Percentiles rank a stretch among this genome's conserved stretches.
These are phyloP conservation scores for Vultur gryphus DNA, from an alignment of 2,797 vertebrate genomes.

Conservation along the genomic window DNA sequence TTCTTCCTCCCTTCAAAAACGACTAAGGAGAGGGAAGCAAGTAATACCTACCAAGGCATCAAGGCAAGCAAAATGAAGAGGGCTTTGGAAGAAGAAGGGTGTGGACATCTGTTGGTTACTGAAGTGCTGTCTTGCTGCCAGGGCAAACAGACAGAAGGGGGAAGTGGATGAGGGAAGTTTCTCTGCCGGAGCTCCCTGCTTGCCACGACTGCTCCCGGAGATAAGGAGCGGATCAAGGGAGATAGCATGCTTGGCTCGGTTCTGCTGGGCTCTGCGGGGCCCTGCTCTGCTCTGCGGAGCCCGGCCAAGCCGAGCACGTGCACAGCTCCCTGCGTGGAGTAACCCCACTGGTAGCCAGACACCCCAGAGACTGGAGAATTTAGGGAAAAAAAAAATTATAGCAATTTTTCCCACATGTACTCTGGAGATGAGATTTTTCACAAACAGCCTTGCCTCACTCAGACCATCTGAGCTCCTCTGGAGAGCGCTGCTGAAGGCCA, in stretches of 20 bases:
- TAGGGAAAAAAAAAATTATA: not conserved
- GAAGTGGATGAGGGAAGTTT: slow-evolving; percentile 35
- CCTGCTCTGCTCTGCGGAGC: not conserved
- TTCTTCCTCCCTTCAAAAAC: not conserved
- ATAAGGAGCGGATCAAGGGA: slow-evolving; percentile 12
- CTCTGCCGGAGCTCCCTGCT: not conserved
- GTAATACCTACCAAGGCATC: not conserved
- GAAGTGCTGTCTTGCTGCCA: not conserved
- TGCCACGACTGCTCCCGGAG: not conserved
- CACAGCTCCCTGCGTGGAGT: not conserved
- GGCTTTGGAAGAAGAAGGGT: not conserved
- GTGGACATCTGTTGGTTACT: not conserved
- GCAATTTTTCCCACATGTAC: not conserved
- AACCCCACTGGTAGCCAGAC: not conserved
- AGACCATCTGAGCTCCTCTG: not conserved
- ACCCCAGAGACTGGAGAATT: not conserved
- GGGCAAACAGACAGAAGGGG: slow-evolving; percentile 44
- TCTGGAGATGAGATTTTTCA: not conserved
- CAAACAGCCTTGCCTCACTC: not conserved
- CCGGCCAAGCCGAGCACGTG: not conserved
- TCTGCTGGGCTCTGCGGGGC: not conserved
- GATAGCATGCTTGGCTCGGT: not conserved
- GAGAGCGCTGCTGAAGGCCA: not conserved
- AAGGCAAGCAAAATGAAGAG: not conserved
- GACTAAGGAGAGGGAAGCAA: not conserved